These are phyloP conservation scores for Ypsolopha sequella DNA, from an alignment of 2,888 invertebrate species.

Conservation along the genomic window DNA sequence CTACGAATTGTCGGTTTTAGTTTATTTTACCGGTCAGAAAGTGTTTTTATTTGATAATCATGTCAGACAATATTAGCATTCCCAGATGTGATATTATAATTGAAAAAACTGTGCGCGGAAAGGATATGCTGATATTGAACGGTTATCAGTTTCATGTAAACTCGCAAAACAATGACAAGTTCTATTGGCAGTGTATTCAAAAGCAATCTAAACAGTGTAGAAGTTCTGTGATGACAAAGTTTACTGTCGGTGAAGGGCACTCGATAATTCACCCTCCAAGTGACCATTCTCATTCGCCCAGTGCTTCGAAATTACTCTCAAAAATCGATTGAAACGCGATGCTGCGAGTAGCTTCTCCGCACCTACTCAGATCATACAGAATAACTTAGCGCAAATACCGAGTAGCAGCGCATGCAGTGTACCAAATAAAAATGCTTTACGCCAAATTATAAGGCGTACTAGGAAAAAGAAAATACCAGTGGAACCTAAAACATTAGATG, in stretches of 20 bases:
- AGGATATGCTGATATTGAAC: too few relatives aligned
- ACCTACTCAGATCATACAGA: neutral
- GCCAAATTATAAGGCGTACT: conserved; percentile 4
- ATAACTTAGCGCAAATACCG: neutral
- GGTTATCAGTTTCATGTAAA: too few relatives aligned
- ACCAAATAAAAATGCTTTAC: neutral
- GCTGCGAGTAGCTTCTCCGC: neutral
- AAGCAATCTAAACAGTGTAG: neutral
- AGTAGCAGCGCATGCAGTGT: neutral
- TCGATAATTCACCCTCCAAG: neutral
- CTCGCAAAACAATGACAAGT: too few relatives aligned
- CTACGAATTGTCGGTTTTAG: too few relatives aligned
- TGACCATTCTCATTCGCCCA: neutral
- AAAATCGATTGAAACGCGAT: neutral
- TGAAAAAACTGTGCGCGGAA: too few relatives aligned
- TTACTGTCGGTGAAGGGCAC: neutral
- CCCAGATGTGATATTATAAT: too few relatives aligned
- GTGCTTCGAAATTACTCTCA: neutral
- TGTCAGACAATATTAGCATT: too few relatives aligned
- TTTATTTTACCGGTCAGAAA: too few relatives aligned
- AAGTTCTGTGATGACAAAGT: neutral
- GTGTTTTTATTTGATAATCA: too few relatives aligned
- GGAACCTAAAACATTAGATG: conserved; percentile 3
- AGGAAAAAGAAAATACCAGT: conserved; percentile 4
- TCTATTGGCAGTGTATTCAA: neutral